Evolutionary conservation across 2,797 vertebrate genomes (phyloP).

Genomic region (Avahi laniger): DNA sequence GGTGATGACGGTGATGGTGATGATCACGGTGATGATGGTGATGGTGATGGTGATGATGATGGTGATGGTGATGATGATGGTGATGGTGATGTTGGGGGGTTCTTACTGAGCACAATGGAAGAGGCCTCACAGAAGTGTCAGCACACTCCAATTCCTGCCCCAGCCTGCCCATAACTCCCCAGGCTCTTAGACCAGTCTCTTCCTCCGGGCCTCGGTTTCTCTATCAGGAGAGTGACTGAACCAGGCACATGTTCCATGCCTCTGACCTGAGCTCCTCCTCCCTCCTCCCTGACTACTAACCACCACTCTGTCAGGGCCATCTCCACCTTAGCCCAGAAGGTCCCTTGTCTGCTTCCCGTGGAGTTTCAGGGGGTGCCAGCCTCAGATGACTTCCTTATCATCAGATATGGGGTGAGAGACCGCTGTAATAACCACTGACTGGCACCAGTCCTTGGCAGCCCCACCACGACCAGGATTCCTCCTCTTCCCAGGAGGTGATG

Average conservation of each 20-base stretch:
- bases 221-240: neutral
- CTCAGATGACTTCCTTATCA: neutral
- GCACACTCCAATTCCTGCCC: neutral
- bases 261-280: neutral
- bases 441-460: neutral
- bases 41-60: rapidly evolving
- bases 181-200: neutral
- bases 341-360: neutral
- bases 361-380: neutral
- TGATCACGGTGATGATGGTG: rapidly evolving
- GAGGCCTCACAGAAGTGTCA: neutral
- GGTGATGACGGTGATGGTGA: neutral
- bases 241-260: neutral
- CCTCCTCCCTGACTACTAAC: neutral
- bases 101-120: neutral
- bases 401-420: neutral
- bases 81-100: rapidly evolving
- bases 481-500: neutral
- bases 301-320: neutral
- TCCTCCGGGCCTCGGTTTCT: neutral
- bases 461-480: too few relatives aligned
- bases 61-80: rapidly evolving
- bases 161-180: neutral
- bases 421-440: neutral
- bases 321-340: neutral